These are phyloP conservation scores for Hesperia comma DNA, from an alignment of 2,888 invertebrate genomes.

Conservation along the genomic window DNA sequence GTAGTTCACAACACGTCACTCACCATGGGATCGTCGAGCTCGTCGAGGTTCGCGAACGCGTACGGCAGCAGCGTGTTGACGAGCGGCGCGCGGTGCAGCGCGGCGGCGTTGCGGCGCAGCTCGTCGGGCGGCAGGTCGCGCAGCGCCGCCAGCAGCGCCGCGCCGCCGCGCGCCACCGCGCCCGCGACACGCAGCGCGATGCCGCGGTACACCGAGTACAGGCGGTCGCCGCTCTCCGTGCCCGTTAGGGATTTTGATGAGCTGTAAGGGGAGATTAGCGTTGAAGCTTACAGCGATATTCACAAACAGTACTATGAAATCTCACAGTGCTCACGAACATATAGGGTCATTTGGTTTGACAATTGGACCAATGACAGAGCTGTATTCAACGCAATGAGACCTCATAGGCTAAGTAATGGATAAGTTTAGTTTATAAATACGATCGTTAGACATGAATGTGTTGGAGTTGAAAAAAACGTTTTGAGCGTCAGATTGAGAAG, in stretches of 20 bases:
- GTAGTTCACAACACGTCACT: constrained; percentile 74
- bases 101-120: constrained; percentile 61
- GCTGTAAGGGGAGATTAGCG: background rate
- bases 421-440: too few species aligned
- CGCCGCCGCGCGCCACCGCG: constrained; percentile 90
- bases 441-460: too few species aligned
- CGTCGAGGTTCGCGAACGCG: constrained; percentile 92
- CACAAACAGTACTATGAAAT: too few species aligned
- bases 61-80: constrained; percentile 92
- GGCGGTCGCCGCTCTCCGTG: constrained; percentile 57
- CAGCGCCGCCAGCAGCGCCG: constrained; percentile 90
- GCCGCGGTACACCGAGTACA: constrained; percentile 59
- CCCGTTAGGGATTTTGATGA: constrained; percentile 25
- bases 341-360: too few species aligned
- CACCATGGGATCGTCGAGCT: constrained; percentile 92
- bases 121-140: constrained; percentile 85
- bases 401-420: too few species aligned
- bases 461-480: too few species aligned
- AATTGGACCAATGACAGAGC: too few species aligned
- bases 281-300: too few species aligned
- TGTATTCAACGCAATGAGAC: too few species aligned
- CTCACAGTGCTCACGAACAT: too few species aligned
- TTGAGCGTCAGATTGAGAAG: too few species aligned
- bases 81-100: constrained; percentile 76
- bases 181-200: constrained; percentile 89